Evolutionary conservation across 2,797 vertebrate species (phyloP).

Genomic region (Clangula hyemalis): DNA sequence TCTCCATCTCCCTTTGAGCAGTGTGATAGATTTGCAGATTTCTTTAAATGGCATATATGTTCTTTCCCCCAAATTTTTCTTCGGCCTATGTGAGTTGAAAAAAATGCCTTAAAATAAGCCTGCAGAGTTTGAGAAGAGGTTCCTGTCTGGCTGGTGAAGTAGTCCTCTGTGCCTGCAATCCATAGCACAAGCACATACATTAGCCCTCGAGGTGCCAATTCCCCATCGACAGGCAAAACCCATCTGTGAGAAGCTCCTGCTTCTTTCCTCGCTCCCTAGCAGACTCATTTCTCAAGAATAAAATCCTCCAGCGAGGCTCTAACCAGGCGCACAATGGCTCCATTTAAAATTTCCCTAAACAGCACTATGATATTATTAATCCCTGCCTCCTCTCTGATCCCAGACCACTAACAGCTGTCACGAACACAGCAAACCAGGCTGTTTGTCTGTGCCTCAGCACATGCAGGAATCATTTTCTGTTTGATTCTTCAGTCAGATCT

Average conservation of each 20-base stretch:
- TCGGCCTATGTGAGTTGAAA: neutral
- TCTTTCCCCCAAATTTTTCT: neutral
- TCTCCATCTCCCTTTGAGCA: neutral
- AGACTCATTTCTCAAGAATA: neutral
- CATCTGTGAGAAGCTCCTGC: neutral
- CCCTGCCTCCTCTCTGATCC: conserved; percentile 13
- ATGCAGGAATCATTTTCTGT: conserved; percentile 13
- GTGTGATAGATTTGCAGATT: neutral
- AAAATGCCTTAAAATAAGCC: neutral
- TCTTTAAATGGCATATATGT: neutral
- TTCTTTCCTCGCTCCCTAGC: neutral
- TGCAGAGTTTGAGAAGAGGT: too few species aligned
- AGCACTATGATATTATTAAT: conserved; percentile 54
- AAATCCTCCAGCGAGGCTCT: neutral
- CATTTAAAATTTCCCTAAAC: conserved; percentile 36
- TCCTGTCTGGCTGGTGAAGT: neutral
- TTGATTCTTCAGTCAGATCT: conserved; percentile 30
- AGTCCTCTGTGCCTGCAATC: neutral
- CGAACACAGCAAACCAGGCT: conserved; percentile 27
- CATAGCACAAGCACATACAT: neutral
- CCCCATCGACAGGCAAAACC: neutral
- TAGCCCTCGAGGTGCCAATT: neutral
- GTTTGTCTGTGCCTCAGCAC: conserved; percentile 41
- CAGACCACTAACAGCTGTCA: conserved; percentile 15
- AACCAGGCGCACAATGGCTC: neutral